These are phyloP conservation scores for Clistopyga incitator DNA, from an alignment of 2,888 invertebrate genomes.

Conservation along the genomic window DNA sequence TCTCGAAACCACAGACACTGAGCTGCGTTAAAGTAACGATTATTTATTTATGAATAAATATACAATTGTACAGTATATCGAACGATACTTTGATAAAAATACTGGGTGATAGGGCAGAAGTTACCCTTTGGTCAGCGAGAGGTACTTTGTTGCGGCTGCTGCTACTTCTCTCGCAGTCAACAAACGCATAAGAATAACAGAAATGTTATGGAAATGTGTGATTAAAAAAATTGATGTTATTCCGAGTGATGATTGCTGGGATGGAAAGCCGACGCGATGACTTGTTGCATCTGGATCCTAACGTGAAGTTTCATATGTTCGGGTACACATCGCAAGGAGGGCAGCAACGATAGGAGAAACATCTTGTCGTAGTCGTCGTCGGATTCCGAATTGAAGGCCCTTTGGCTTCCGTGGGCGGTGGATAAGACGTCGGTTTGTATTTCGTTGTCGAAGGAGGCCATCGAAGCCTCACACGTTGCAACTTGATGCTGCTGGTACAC, in stretches of 20 bases:
- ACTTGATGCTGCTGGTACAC: conserved; percentile 74
- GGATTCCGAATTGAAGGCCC: conserved; percentile 72
- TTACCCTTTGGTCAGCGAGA: conserved; percentile 2
- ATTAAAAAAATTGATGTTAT: conserved; percentile 19
- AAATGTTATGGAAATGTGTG: background rate
- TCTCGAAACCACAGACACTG: background rate
- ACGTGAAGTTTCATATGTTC: conserved; percentile 81
- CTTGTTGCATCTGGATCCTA: conserved; percentile 82
- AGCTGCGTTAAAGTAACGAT: conserved; percentile 5
- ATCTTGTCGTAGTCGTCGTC: conserved; percentile 82
- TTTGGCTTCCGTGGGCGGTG: conserved; percentile 72
- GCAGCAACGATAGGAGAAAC: conserved; percentile 80
- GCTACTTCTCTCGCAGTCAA: background rate
- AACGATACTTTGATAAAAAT: conserved; percentile 22
- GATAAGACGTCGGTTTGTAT: conserved; percentile 77
- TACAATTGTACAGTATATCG: conserved; percentile 20
- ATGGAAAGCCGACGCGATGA: conserved; percentile 70
- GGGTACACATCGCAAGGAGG: conserved; percentile 79
- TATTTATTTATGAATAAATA: conserved; percentile 14
- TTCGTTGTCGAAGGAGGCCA: conserved; percentile 78
- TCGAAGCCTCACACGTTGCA: conserved; percentile 75
- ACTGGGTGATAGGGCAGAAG: background rate
- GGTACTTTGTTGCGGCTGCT: background rate
- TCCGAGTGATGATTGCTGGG: conserved; percentile 51
- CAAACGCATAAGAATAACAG: background rate